Evolutionary conservation across 2,888 invertebrate genomes (phyloP).

Genomic region (Ectemnius lituratus): DNA sequence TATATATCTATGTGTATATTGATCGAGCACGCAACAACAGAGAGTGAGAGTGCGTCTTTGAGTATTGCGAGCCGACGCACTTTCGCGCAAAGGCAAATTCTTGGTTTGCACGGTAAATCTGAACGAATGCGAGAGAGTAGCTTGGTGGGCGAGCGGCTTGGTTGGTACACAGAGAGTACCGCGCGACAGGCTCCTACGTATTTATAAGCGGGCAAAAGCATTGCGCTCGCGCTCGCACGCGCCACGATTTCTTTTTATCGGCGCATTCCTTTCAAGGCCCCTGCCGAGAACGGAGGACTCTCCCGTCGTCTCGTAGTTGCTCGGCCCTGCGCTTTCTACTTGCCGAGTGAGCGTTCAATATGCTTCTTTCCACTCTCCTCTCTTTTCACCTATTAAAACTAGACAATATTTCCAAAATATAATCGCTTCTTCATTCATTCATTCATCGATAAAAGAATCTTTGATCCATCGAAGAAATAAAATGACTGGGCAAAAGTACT

Average conservation of each 20-base stretch:
- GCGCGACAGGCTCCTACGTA: conserved; percentile 47
- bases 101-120: too few relatives aligned
- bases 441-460: too few relatives aligned
- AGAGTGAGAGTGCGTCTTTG: too few relatives aligned
- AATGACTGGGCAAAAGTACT: too few relatives aligned
- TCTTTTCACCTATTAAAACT: not conserved
- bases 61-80: too few relatives aligned
- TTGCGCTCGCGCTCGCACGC: conserved; percentile 35
- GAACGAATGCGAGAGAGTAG: not conserved
- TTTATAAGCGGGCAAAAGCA: conserved; percentile 61
- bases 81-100: too few relatives aligned
- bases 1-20: too few relatives aligned
- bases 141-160: too few relatives aligned
- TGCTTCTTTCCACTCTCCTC: conserved; percentile 35
- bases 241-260: conserved; percentile 66
- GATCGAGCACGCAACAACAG: too few relatives aligned
- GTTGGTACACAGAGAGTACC: not conserved
- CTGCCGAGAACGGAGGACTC: conserved; percentile 54
- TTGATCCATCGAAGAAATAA: too few relatives aligned
- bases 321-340: conserved; percentile 64
- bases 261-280: conserved; percentile 72
- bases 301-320: too few relatives aligned
- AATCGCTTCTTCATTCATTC: not conserved
- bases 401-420: not conserved
- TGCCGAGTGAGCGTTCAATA: conserved; percentile 57